Conservation (phyloP, 2,888 invertebrate species). For the Isoperla grammatica region DNA sequence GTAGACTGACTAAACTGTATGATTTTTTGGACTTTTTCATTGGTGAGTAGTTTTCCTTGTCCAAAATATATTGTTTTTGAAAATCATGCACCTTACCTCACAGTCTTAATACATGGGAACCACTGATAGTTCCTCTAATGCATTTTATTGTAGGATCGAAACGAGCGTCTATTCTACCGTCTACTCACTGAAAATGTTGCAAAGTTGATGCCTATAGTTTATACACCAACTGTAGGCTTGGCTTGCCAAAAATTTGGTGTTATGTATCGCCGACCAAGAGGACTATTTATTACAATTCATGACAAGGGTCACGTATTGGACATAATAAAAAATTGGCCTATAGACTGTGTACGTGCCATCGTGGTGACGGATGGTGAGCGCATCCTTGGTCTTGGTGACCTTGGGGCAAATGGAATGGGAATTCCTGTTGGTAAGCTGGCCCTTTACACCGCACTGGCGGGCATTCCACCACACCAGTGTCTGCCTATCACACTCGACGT, state of each 20-base stretch:
- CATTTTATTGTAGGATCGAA: constrained; percentile 73
- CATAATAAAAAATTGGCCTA: constrained; percentile 88
- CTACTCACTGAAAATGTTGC: constrained; percentile 89
- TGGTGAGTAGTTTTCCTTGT: not conserved
- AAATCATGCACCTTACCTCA: too few species aligned
- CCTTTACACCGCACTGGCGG: constrained; percentile 92
- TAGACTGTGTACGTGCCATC: constrained; percentile 77
- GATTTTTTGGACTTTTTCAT: too few species aligned
- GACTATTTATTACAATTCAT: constrained; percentile 92
- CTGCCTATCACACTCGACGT: constrained; percentile 92
- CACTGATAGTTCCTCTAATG: not conserved
- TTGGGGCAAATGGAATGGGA: constrained; percentile 97
- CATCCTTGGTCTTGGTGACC: constrained; percentile 92
- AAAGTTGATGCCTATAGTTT: constrained; percentile 93
- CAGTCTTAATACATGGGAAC: not conserved
- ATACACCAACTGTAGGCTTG: constrained; percentile 95
- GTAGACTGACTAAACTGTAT: too few species aligned
- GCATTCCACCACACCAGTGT: constrained; percentile 94
- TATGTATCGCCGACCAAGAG: constrained; percentile 89
- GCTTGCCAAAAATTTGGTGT: constrained; percentile 97
- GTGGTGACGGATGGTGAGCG: constrained; percentile 97
- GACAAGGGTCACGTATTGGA: constrained; percentile 91
- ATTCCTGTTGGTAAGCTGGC: constrained; percentile 97
- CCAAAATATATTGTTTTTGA: too few species aligned
- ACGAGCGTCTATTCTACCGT: constrained; percentile 93